Evolutionary conservation across 1,140 invertebrate species (phyloP), one percentile per base, ranked within the genome.

Genomic region (Odontomachus brunneus): DNA sequence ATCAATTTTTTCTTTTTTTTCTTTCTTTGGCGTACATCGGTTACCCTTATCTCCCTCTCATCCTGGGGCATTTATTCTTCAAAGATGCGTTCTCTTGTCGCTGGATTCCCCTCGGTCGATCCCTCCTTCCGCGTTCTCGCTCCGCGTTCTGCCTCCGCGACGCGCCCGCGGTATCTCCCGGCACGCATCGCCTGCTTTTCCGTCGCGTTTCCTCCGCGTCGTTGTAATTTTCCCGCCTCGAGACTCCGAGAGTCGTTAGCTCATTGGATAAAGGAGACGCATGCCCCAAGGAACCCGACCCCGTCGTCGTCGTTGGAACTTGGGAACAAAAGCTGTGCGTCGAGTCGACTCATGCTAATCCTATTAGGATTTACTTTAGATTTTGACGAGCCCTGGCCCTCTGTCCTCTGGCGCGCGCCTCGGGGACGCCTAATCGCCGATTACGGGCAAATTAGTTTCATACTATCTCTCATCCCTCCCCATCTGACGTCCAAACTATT

Each of bases 301-400:
- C 53, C 72, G 80, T 82, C 80, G 48, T 82, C 80, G 48, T 75
- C 80, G 48, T 75, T 65, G 66, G 67, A 82, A 84, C 69, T 82
- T 84, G 38, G 59, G 51, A 65, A 60, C 69, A 74, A 82, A 82
- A 84, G 78, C 69, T 82, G 51, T 49, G 57, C 53, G 51, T 63
- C 38, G 67, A 73, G 60, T 60, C 76, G 73, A 48, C 60, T 55
- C 69, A 84, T 55, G 59, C 62, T 89, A 88, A 88, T 88, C 86
- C 83, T 78, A 88, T 88, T 88, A 89, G 71, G 84, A 83, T 88
- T 89, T 89, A 74, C 73, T 85, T 83, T 83, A 88, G 78, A 88
- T 88, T 85, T 89, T 88, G 74, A 80, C 82, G 82, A 69, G 67
- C 69, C 48, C 26, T 82, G 49, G 51, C 44, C 53, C 49, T 3